These are phyloP conservation scores for Aspidiotus rigidus DNA, from an alignment of 2,888 invertebrate genomes.

Conservation along the genomic window DNA sequence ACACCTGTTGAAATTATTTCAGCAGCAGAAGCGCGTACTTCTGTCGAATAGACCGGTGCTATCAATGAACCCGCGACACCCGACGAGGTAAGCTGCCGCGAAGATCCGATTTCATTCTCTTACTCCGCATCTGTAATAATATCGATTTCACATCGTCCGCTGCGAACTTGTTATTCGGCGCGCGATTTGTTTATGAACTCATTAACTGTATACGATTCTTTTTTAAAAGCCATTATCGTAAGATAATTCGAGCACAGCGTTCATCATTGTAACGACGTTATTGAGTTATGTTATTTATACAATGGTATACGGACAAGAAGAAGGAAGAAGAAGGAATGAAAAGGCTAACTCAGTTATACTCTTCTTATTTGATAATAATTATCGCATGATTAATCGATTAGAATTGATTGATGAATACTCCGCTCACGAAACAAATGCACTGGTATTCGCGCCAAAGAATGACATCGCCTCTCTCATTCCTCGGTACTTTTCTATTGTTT, in stretches of 20 bases:
- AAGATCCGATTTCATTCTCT: too few relatives aligned
- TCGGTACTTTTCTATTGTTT: not conserved
- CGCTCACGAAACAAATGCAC: conserved; percentile 7
- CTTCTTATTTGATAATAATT: conserved; percentile 24
- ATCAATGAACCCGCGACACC: too few relatives aligned
- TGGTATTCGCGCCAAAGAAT: conserved; percentile 17
- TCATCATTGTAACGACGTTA: conserved; percentile 9
- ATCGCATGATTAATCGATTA: conserved; percentile 31
- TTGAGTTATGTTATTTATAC: conserved; percentile 14
- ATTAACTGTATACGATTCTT: not conserved
- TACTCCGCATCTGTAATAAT: too few relatives aligned
- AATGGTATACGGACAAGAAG: not conserved
- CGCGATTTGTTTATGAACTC: conserved; percentile 3
- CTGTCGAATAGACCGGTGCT: too few relatives aligned
- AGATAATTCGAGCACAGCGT: conserved; percentile 9
- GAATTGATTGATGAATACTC: conserved; percentile 31
- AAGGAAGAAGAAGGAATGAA: conserved; percentile 1
- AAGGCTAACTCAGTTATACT: not conserved
- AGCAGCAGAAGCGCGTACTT: too few relatives aligned
- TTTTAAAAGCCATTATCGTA: conserved; percentile 9
- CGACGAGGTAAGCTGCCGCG: too few relatives aligned
- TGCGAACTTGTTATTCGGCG: not conserved
- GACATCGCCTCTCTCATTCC: conserved; percentile 9
- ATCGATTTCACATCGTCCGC: too few relatives aligned
- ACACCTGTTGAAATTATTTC: too few relatives aligned